Conservation (phyloP, 2,113 vertebrate genomes). For the Oceanodroma tethys region DNA sequence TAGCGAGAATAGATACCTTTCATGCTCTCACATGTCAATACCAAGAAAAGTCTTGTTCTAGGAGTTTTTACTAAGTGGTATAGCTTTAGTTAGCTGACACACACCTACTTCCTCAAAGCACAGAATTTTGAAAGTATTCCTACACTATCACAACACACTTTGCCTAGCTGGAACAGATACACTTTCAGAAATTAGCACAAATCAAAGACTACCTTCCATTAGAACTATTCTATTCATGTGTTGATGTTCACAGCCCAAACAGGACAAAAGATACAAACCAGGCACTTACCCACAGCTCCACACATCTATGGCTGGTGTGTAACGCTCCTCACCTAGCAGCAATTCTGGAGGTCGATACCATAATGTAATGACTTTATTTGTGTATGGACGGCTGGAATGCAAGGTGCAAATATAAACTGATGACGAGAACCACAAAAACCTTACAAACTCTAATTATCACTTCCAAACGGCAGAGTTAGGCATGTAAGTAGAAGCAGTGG, state of each 20-base stretch:
- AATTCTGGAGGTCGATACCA: constrained; percentile 98
- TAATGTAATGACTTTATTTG: constrained; percentile 98
- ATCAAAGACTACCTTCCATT: neutral
- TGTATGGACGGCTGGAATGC: constrained; percentile 91
- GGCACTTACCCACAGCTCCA: constrained; percentile 96
- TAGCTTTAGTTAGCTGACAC: neutral
- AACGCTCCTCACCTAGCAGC: constrained; percentile 94
- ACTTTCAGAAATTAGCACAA: neutral
- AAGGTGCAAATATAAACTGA: neutral
- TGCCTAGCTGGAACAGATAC: neutral
- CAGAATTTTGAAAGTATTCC: neutral
- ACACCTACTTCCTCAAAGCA: neutral
- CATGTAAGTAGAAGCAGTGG: neutral
- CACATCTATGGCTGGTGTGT: constrained; percentile 97
- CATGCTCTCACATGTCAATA: neutral
- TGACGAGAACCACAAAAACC: neutral
- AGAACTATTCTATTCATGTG: fast-evolving
- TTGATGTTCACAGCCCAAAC: neutral
- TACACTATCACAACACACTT: fast-evolving
- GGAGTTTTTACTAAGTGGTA: neutral
- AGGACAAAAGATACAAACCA: neutral
- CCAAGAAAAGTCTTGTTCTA: neutral
- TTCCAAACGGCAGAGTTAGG: neutral
- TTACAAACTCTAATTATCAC: fast-evolving
- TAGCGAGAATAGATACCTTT: neutral